Base-by-base conservation (phyloP, 2,888 invertebrate genomes). In the Palloptera scutellata region DNA sequence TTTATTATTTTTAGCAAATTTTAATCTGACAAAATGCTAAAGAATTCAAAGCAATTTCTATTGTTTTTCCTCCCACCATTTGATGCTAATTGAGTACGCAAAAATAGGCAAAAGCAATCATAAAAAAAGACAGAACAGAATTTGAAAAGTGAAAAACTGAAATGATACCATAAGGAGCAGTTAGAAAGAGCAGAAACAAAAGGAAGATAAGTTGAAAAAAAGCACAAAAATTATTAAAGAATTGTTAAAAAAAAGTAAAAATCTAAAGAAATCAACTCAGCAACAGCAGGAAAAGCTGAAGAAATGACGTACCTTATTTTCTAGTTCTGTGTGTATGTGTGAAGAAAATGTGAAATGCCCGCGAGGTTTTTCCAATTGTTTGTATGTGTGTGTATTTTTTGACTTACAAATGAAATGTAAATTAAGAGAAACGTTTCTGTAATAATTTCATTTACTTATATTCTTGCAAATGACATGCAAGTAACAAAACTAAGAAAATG, bases 11-110 rank as follows among this genome's bases (percentile, higher is more conserved):
- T 30, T 30, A 30, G 73, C 65, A 68, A 54, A 68, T 68, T 74
- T 71, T 10, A 48, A 48, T 48, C 48, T 70, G 74, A 71, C 66
- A 71, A 67, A 69, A 63, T 15, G 10, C 15, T 48, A 13, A 13
- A 48, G 48, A 48, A 30, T 30, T 48, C 13, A 48, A 48, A 13
- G 9, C 48, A 15, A n/a, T 30, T 48, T 15, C n/a, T 15, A 10
- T 48, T 48, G 48, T 48, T 48, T 48, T 48, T 15, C 11, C 15
- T 48, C 15, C 48, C 15, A 13, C 15, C 10, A 12, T 13, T 4
- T 48, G 48, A 48, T 48, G 48, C 48, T 15, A 48, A 48, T n/a
- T 48, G 48, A 30, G 30, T 30, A 30, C 2, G 30, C 30, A 30
- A 30, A 30, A 30, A 30, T 6, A 30, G 6, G 6, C 30, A 6